These are phyloP conservation scores for Sciurus carolinensis DNA, from an alignment of 2,797 vertebrate genomes.

Conservation along the genomic window DNA sequence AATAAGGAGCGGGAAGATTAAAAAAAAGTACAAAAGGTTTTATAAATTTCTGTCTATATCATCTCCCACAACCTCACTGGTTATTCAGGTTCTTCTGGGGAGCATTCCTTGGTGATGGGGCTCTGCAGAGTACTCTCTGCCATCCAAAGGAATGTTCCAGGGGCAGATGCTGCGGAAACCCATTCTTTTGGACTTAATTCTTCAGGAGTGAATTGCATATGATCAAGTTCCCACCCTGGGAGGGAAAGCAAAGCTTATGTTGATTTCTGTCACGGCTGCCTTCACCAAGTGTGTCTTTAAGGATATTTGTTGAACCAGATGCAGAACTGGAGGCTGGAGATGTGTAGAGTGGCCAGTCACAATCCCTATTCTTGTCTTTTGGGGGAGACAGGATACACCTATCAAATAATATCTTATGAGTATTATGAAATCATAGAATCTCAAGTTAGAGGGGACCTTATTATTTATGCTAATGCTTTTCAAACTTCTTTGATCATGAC, in stretches of 20 bases:
- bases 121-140: not conserved
- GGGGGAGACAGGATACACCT: not conserved
- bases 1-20: no score
- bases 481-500: slow-evolving; percentile 23
- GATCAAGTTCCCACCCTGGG: not conserved
- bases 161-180: not conserved
- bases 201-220: not conserved
- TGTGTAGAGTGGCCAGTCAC: not conserved
- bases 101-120: not conserved
- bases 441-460: not conserved
- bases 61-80: not conserved
- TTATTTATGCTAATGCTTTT: not conserved
- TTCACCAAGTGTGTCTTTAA: not conserved
- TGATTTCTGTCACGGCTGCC: not conserved
- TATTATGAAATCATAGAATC: not conserved
- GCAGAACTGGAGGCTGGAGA: not conserved
- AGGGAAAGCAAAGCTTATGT: not conserved
- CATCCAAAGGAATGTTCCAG: not conserved
- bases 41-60: not conserved
- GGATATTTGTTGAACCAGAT: not conserved
- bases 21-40: not conserved
- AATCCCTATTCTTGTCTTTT: not conserved
- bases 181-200: not conserved
- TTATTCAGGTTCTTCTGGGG: not conserved
- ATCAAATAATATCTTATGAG: not conserved